Evolutionary conservation across 2,797 vertebrate genomes (phyloP).

Genomic region (Poecilia picta): DNA sequence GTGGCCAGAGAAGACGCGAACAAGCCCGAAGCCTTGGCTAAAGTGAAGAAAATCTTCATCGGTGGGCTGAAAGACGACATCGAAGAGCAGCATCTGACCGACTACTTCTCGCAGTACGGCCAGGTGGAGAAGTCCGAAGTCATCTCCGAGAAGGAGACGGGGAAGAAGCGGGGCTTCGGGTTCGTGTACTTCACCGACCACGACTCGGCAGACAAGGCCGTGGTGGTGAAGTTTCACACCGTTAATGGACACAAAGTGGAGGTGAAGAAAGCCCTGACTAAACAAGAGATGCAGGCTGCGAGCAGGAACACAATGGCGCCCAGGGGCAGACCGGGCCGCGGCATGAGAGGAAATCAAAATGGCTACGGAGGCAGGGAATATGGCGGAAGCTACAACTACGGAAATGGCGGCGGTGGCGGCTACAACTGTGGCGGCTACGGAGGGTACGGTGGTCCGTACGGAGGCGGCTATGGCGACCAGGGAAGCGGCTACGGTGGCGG

Average conservation of each 20-base stretch:
- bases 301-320: slow-evolving; percentile 73
- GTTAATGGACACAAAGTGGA: slow-evolving; percentile 96
- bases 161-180: slow-evolving; percentile 96
- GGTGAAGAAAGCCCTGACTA: slow-evolving; percentile 96
- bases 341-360: slow-evolving; percentile 86
- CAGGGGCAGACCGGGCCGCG: slow-evolving; percentile 82
- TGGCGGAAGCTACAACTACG: slow-evolving; percentile 85
- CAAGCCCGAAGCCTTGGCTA: slow-evolving; percentile 93
- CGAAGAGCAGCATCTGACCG: slow-evolving; percentile 86
- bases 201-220: slow-evolving; percentile 95
- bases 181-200: slow-evolving; percentile 96
- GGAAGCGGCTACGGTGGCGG: slow-evolving; percentile 89
- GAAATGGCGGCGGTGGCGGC: slow-evolving; percentile 85
- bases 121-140: slow-evolving; percentile 96
- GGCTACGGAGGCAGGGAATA: slow-evolving; percentile 84
- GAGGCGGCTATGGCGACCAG: slow-evolving; percentile 83
- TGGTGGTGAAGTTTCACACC: slow-evolving; percentile 93
- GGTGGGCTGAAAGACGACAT: slow-evolving; percentile 93
- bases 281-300: slow-evolving; percentile 93
- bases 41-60: slow-evolving; percentile 98
- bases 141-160: slow-evolving; percentile 95
- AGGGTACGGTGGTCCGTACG: slow-evolving; percentile 68
- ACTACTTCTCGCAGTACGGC: slow-evolving; percentile 92
- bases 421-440: slow-evolving; percentile 82
- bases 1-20: slow-evolving; percentile 96